Conservation (phyloP, 2,888 invertebrate genomes). For the Cancer borealis region DNA sequence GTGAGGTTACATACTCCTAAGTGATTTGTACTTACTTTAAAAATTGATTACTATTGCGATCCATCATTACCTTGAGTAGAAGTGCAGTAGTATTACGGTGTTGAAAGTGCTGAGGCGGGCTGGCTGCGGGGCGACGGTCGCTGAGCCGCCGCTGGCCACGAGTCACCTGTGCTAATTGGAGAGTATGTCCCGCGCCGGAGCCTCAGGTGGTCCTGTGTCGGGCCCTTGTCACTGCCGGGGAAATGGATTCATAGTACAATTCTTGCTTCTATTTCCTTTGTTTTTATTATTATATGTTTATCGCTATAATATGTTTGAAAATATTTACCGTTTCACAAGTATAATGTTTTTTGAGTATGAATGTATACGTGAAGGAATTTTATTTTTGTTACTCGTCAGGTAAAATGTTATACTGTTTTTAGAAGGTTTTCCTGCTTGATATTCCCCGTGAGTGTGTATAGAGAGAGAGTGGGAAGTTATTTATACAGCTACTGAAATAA, state of each 20-base stretch:
- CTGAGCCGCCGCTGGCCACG: conserved; percentile 16
- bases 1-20: neutral
- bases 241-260: neutral
- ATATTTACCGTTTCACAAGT: neutral
- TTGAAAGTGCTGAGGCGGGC: neutral
- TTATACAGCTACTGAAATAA: neutral
- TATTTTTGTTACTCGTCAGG: too few species aligned
- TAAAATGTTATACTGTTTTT: too few species aligned
- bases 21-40: neutral
- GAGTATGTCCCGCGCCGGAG: conserved; percentile 13
- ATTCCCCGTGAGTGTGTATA: neutral
- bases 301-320: neutral
- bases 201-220: neutral
- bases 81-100: neutral
- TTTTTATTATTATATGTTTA: neutral
- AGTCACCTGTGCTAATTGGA: conserved; percentile 37
- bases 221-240: neutral
- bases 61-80: neutral
- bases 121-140: neutral
- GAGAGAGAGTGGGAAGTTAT: neutral
- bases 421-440: neutral
- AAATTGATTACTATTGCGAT: neutral
- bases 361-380: too few species aligned
- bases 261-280: neutral
- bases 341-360: neutral